Base-by-base conservation (phyloP, 1,140 invertebrate species). In the Thalassaphorura encarpata region DNA sequence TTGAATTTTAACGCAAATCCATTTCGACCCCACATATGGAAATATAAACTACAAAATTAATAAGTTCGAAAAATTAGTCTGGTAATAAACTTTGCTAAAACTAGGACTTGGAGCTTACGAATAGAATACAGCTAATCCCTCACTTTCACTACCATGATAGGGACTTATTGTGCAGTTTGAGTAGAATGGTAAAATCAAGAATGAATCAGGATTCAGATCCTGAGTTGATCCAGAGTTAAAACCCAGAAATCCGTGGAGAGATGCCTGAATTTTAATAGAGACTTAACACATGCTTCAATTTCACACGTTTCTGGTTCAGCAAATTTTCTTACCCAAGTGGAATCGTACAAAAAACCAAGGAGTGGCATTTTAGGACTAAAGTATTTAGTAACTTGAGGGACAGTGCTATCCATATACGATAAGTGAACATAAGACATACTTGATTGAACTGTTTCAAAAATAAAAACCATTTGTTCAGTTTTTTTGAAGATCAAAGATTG, bases 141-240 rank as follows among this genome's bases (percentile, higher is more conserved):
- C 67, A 75, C 75, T 58, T 77, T 76, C 50, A 52, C 60, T 61
- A 43, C 68, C 69, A 26, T 61, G 62, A 11, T 65, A 61, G 58
- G 61, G 67, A 3, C 84, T 85, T 47, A 89, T 85, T 36, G 86
- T 80, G 64, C 85, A 87, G 68, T 86, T 88, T 66, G 86, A 89
- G 71, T 87, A 91, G 72, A 90, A 94, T 49, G 92, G 89, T 1
- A 89, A 90, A 60, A 96, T 94, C 67, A 96, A 90, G 2, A 87
- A 83, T 0, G 91, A 90, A 72, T 96, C 91, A 64, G 87, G 87
- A 58, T 83, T 81, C 54, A 83, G 84, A 60, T 87, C 84, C n/a
- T 72, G 67, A 52, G 84, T 81, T 15, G 90, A 89, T 0, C 89
- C 88, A 67, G 91, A 86, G 51, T 87, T 92, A 76, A 95, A 95